phyloP scores from a whole-genome alignment of 1,140 invertebrate species.

The Halictus rubicundus region DNA sequence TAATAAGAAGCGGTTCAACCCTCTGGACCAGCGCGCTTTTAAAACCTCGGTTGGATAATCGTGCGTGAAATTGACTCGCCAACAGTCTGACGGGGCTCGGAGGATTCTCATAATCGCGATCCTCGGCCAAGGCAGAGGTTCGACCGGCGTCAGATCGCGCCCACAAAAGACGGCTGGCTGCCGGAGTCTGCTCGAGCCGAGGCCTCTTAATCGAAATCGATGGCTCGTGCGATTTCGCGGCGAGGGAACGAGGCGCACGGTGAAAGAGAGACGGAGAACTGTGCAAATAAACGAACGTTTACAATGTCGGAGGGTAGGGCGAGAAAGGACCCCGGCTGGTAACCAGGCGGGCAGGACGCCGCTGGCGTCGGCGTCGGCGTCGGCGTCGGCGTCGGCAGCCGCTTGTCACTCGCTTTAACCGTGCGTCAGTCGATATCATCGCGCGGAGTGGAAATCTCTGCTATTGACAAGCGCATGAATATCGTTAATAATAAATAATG shows the following conservation, averaged over 20 bases:
- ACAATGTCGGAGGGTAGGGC: slow-evolving; percentile 58
- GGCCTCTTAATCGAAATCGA: slow-evolving; percentile 60
- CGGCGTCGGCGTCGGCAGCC: slow-evolving; percentile 42
- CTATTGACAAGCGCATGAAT: slow-evolving; percentile 76
- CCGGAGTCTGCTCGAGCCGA: not conserved
- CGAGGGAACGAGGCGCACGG: slow-evolving; percentile 23
- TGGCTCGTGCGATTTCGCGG: slow-evolving; percentile 61
- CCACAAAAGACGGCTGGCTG: slow-evolving; percentile 3
- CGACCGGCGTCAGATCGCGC: not conserved
- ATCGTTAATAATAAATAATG: slow-evolving; percentile 77
- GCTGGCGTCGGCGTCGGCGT: slow-evolving; percentile 44
- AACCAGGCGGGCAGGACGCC: slow-evolving; percentile 27
- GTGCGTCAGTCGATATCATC: slow-evolving; percentile 76
- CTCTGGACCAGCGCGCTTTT: too few species aligned
- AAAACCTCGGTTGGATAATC: slow-evolving; percentile 33
- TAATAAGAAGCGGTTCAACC: too few species aligned
- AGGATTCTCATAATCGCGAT: slow-evolving; percentile 26
- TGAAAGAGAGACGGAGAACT: not conserved
- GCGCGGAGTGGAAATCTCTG: slow-evolving; percentile 74
- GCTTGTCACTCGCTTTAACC: slow-evolving; percentile 71
- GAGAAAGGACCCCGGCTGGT: slow-evolving; percentile 39
- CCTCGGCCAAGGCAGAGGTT: not conserved
- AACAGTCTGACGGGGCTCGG: slow-evolving; percentile 1
- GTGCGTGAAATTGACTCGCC: slow-evolving; percentile 50
- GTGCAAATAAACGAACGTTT: slow-evolving; percentile 67